Percentiles rank a stretch among this genome's conserved stretches.
These are phyloP conservation scores for Eurois occulta DNA, from an alignment of 2,888 invertebrate genomes.

Conservation along the genomic window DNA sequence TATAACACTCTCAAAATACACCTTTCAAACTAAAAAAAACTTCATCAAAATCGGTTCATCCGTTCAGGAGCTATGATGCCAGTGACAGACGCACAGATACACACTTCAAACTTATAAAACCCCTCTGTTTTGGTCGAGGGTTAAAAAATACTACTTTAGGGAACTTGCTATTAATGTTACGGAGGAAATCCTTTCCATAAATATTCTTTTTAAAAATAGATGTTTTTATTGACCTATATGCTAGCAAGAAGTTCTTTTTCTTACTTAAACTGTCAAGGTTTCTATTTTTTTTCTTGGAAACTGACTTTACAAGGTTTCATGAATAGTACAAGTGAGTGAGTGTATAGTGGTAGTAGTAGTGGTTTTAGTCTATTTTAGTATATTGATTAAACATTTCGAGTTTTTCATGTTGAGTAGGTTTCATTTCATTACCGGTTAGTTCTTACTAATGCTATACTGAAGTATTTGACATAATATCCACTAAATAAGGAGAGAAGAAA, in stretches of 20 bases:
- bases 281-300: not conserved
- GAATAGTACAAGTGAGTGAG: too few relatives aligned
- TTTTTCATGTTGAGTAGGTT: not conserved
- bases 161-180: not conserved
- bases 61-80: too few relatives aligned
- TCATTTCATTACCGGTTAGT: not conserved
- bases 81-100: too few relatives aligned
- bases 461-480: not conserved
- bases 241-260: not conserved
- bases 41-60: too few relatives aligned
- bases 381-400: not conserved
- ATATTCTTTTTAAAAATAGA: not conserved
- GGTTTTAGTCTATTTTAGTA: not conserved
- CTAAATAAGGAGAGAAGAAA: not conserved
- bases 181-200: not conserved
- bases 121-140: too few relatives aligned
- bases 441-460: not conserved
- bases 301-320: not conserved
- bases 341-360: too few relatives aligned
- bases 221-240: constrained; percentile 3
- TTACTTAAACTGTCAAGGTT: not conserved
- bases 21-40: too few relatives aligned
- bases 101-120: too few relatives aligned
- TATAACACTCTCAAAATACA: too few relatives aligned
- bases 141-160: too few relatives aligned